These are phyloP conservation scores for Mus minutoides DNA, from an alignment of 2,797 vertebrate species.

Conservation along the genomic window DNA sequence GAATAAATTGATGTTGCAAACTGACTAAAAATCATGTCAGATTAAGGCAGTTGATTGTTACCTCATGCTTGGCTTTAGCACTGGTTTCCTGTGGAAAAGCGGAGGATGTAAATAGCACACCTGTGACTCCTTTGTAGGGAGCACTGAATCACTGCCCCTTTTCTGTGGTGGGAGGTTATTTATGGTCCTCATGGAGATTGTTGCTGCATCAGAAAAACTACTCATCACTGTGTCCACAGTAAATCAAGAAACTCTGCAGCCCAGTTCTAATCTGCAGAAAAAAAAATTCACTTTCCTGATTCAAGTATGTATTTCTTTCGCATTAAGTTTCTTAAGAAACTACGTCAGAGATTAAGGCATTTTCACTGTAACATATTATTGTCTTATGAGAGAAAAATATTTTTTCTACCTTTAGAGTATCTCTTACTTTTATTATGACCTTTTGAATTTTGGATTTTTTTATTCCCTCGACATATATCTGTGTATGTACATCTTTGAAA, in stretches of 20 bases:
- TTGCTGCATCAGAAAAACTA: constrained; percentile 66
- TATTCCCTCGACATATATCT: neutral
- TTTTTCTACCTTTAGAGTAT: neutral
- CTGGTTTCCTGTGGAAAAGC: neutral
- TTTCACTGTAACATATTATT: constrained; percentile 4
- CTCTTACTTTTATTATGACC: constrained; percentile 44
- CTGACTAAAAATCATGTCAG: constrained; percentile 4
- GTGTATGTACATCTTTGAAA: neutral
- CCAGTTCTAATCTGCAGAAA: constrained; percentile 46
- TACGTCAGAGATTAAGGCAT: neutral
- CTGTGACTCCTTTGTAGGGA: neutral
- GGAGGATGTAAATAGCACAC: constrained; percentile 6
- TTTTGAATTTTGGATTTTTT: constrained; percentile 50
- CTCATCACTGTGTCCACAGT: constrained; percentile 20
- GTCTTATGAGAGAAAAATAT: constrained; percentile 36
- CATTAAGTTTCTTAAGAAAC: neutral
- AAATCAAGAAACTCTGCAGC: constrained; percentile 41
- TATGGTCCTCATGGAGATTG: constrained; percentile 14
- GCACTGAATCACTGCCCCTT: constrained; percentile 8
- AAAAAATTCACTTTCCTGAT: neutral
- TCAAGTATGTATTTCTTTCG: constrained; percentile 37
- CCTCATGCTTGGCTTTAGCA: neutral
- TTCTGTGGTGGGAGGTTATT: constrained; percentile 48
- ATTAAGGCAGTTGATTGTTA: constrained; percentile 30
- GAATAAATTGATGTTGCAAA: constrained; percentile 28